These are phyloP conservation scores for Pachydiplax longipennis DNA, from an alignment of 2,888 invertebrate species.

Conservation along the genomic window DNA sequence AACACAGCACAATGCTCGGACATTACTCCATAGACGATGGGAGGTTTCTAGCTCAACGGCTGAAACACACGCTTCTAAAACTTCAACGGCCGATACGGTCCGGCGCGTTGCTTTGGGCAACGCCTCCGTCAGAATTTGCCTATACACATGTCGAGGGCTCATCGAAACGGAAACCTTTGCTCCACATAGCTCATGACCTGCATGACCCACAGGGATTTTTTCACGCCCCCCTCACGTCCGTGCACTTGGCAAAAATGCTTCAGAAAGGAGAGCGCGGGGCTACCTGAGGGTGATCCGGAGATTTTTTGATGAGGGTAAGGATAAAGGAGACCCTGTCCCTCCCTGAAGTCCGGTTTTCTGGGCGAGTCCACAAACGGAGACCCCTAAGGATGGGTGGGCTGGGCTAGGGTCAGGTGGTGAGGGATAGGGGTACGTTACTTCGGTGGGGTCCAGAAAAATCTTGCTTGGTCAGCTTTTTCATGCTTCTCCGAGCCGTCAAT, in stretches of 20 bases:
- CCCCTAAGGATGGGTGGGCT: not conserved
- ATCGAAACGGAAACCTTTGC: not conserved
- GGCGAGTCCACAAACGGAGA: not conserved
- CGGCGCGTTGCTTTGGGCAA: not conserved
- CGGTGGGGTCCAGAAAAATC: not conserved
- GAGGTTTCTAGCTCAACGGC: not conserved
- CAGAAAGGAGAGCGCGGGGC: not conserved
- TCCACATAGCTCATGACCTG: slow-evolving; percentile 27
- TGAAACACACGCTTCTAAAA: not conserved
- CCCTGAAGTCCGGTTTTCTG: slow-evolving; percentile 38
- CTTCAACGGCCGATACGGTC: slow-evolving; percentile 21
- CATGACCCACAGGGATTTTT: not conserved
- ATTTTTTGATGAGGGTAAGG: slow-evolving; percentile 2
- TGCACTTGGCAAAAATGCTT: not conserved
- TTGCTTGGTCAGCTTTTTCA: slow-evolving; percentile 40
- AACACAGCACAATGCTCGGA: not conserved
- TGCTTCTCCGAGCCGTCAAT: slow-evolving; percentile 30
- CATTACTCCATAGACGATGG: slow-evolving; percentile 1
- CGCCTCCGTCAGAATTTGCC: slow-evolving; percentile 26
- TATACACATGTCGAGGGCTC: not conserved
- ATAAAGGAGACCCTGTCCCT: not conserved
- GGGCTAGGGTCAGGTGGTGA: not conserved
- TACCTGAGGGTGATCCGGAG: slow-evolving; percentile 26
- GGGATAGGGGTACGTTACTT: not conserved
- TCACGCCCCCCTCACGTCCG: not conserved